phyloP scores from a whole-genome alignment of 2,888 invertebrate genomes.

The Hoplodrina blanda region DNA sequence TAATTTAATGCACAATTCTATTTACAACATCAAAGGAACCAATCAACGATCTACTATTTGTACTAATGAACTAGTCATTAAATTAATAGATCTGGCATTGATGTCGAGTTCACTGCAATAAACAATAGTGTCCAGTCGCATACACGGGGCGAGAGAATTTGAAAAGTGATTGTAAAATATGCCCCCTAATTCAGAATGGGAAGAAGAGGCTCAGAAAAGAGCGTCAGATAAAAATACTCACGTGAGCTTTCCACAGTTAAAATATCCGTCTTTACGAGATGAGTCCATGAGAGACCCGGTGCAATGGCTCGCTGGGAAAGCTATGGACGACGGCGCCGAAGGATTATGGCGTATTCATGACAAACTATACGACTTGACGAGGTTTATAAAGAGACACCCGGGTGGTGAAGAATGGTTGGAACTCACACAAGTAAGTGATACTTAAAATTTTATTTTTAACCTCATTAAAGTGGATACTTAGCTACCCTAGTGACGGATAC shows the following conservation, averaged over 20 bases:
- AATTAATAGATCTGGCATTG: conserved; percentile 14
- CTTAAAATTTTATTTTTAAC: conserved; percentile 25
- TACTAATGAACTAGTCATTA: conserved; percentile 23
- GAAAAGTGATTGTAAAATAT: conserved; percentile 44
- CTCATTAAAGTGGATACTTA: conserved; percentile 17
- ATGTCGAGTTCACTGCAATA: conserved; percentile 15
- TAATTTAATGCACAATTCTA: conserved; percentile 30
- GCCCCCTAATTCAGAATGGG: conserved; percentile 68
- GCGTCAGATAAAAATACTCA: conserved; percentile 77
- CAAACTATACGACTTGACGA: conserved; percentile 95
- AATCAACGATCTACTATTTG: conserved; percentile 34
- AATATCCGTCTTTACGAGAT: conserved; percentile 87
- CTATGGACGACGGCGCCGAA: conserved; percentile 93
- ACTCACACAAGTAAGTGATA: conserved; percentile 90
- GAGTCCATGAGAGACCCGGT: conserved; percentile 73
- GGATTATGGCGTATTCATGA: conserved; percentile 94
- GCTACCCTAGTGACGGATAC: neutral
- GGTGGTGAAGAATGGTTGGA: conserved; percentile 95
- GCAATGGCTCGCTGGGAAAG: conserved; percentile 92
- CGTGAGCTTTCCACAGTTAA: conserved; percentile 87
- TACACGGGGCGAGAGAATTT: neutral
- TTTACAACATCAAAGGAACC: conserved; percentile 36
- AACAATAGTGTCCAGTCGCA: conserved; percentile 21
- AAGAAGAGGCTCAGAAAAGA: conserved; percentile 71
- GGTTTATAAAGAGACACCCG: conserved; percentile 95